Conservation (phyloP, 2,888 invertebrate genomes). For the Euproctis similis region DNA sequence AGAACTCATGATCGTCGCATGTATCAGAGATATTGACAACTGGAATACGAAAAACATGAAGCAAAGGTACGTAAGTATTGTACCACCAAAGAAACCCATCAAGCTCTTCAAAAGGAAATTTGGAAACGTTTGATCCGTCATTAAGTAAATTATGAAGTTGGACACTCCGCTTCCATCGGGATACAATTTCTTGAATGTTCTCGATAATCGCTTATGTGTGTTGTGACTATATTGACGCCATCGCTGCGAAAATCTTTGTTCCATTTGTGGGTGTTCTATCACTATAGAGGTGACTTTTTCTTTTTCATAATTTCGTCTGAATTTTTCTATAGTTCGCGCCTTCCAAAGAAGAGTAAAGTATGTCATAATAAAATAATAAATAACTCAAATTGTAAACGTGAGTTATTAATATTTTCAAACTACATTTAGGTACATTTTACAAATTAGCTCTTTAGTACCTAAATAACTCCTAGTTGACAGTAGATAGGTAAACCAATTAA, state of each 20-base stretch:
- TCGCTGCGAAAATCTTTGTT: conserved; percentile 59
- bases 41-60: conserved; percentile 82
- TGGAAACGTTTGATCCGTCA: conserved; percentile 64
- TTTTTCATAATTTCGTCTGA: conserved; percentile 63
- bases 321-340: conserved; percentile 68
- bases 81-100: conserved; percentile 79
- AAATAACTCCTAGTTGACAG: no score
- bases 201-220: conserved; percentile 47
- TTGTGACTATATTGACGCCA: conserved; percentile 61
- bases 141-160: conserved; percentile 42
- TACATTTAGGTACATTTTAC: no score
- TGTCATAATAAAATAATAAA: no score
- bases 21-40: conserved; percentile 75
- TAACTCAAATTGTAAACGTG: no score
- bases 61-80: conserved; percentile 78
- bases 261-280: conserved; percentile 50
- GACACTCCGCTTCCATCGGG: conserved; percentile 52
- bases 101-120: conserved; percentile 79
- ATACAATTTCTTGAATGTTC: conserved; percentile 45
- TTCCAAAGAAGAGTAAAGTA: conserved; percentile 74
- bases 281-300: conserved; percentile 76
- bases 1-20: conserved; percentile 78
- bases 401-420: conserved; percentile 16
- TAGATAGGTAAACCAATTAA: no score
- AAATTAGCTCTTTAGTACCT: no score